These are phyloP conservation scores for Calycopis cecrops DNA, from an alignment of 1,140 invertebrate species.

Conservation along the genomic window DNA sequence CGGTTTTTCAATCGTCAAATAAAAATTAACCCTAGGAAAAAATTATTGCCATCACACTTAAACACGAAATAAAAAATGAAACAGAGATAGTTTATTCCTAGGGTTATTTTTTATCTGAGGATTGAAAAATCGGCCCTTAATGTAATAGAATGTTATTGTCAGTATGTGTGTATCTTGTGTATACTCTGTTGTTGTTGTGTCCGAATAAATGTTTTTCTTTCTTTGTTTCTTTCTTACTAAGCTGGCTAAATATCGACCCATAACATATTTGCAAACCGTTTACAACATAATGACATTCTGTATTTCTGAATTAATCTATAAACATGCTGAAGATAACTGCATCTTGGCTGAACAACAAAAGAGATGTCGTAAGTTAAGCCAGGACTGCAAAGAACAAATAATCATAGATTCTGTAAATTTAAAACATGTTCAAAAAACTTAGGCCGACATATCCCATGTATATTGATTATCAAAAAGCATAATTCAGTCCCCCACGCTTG, in stretches of 20 bases:
- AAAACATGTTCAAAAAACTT: conserved; percentile 1
- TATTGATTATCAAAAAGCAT: conserved; percentile 20
- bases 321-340: conserved; percentile 9
- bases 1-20: no score
- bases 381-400: conserved; percentile 25
- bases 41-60: no score
- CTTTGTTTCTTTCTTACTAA: background rate
- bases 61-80: no score
- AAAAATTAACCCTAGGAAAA: no score
- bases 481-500: conserved; percentile 17
- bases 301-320: conserved; percentile 16
- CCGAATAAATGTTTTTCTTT: no score
- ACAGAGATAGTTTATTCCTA: no score
- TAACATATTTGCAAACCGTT: conserved; percentile 22
- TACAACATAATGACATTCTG: conserved; percentile 22
- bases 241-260: conserved; percentile 15
- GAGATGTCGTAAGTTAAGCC: conserved; percentile 18
- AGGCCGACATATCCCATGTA: conserved; percentile 14
- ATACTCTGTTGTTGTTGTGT: no score
- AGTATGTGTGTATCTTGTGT: no score
- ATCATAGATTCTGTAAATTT: conserved; percentile 18
- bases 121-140: no score
- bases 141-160: no score
- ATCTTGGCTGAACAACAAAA: conserved; percentile 23
- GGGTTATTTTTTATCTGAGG: no score